Conservation (phyloP, 2,113 vertebrate genomes). For the Stigmatopora argus region DNA sequence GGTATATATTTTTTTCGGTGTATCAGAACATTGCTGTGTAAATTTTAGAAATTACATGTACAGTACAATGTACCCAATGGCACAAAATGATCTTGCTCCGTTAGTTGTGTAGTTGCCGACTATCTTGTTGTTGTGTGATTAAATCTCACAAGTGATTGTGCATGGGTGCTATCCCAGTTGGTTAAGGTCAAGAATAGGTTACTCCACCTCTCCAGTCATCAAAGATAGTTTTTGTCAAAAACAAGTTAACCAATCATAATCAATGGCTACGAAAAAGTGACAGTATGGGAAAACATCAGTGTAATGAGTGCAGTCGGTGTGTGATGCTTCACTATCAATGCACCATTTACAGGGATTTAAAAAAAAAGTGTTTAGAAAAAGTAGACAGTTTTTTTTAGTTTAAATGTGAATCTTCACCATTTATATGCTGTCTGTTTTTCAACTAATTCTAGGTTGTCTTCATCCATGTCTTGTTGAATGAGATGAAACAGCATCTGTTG, state of each 20-base stretch:
- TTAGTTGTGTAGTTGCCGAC: not conserved
- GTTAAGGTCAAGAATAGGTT: not conserved
- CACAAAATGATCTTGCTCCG: not conserved
- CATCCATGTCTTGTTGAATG: slow-evolving; percentile 5
- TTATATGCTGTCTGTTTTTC: slow-evolving; percentile 1
- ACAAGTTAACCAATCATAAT: not conserved
- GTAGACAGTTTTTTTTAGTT: not conserved
- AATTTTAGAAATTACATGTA: no score
- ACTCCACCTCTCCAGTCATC: not conserved
- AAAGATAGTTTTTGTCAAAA: not conserved
- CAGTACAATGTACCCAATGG: not conserved
- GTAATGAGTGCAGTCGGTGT: not conserved
- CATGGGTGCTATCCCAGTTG: not conserved
- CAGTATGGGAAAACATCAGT: not conserved
- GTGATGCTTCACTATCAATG: not conserved
- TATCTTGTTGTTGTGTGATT: not conserved
- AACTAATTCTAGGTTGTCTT: not conserved
- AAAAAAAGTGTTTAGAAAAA: not conserved
- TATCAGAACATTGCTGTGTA: slow-evolving; percentile 1
- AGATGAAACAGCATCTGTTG: not conserved
- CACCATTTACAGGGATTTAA: not conserved
- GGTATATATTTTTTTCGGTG: slow-evolving; percentile 26
- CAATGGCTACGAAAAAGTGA: not conserved
- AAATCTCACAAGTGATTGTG: not conserved
- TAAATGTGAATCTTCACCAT: not conserved